Evolutionary conservation across 2,888 invertebrate genomes (phyloP), one percentile per base, ranked within the genome.

Genomic region (Aelia acuminata): DNA sequence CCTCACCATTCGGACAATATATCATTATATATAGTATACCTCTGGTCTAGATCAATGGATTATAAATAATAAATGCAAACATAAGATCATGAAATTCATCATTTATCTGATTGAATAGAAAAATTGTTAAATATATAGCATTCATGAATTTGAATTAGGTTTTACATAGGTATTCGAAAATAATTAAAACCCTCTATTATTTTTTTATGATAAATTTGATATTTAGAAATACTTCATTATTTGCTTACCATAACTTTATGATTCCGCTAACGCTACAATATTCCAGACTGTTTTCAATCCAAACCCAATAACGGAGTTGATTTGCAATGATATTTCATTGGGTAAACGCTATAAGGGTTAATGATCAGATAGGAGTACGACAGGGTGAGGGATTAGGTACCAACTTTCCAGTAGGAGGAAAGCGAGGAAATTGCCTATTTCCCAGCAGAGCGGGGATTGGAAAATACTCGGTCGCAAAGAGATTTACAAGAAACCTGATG

Each of bases 381-480:
- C 39, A 43, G 75, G 39, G 75, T 75, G 75, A 75, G 43, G 75
- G 75, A 75, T 75, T 75, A 75, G 75, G 39, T 43, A 43, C 39
- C 75, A 75, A 43, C 39, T 75, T 75, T 22, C 39, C 20, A 18
- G 43, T 22, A 10, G 75, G 43, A 75, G 75, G 75, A 75, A 75
- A 75, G 75, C 75, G 43, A 75, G 75, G 75, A 75, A 75, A 75
- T 75, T 75, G 75, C 75, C 75, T 75, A 75, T 75, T 75, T 75
- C 75, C 75, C 75, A 39, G 39, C 22, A 75, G 43, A 75, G 20
- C 39, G 39, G 39, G 43, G 39, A 75, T 75, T 75, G 75, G 75
- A 75, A 75, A 75, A 75, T 75, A 35, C 75, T 75, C 75, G 75
- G 39, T 75, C 39, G 22, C 75, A 75, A 75, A 75, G 75, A 75